These are phyloP conservation scores for Drosophila sproati DNA, from an alignment of 1,140 invertebrate species.

Conservation along the genomic window DNA sequence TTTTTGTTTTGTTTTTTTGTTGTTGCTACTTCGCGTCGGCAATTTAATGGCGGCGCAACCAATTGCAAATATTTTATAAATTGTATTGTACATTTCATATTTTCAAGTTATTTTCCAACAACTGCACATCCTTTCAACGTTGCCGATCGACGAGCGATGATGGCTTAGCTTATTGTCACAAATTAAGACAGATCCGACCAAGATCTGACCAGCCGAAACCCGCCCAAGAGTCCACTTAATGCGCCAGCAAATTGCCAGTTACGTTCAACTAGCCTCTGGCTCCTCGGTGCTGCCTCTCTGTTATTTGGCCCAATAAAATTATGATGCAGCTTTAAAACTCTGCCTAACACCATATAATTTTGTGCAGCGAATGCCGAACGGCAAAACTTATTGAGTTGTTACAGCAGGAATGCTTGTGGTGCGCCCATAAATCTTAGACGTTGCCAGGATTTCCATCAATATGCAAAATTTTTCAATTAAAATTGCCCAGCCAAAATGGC, in stretches of 20 bases:
- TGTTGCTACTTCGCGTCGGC: slow-evolving; percentile 37
- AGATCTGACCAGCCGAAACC: slow-evolving; percentile 14
- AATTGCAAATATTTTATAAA: slow-evolving; percentile 81
- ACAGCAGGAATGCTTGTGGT: slow-evolving; percentile 5
- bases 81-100: slow-evolving; percentile 76
- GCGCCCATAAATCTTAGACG: slow-evolving; percentile 60
- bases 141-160: slow-evolving; percentile 33
- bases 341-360: slow-evolving; percentile 75
- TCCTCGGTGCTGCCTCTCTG: slow-evolving; percentile 38
- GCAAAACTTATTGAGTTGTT: slow-evolving; percentile 42
- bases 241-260: slow-evolving; percentile 61
- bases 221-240: slow-evolving; percentile 18
- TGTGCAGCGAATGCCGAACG: slow-evolving; percentile 14
- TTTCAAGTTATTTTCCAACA: slow-evolving; percentile 54
- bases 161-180: slow-evolving; percentile 75
- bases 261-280: slow-evolving; percentile 24
- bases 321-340: slow-evolving; percentile 57
- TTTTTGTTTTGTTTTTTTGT: slow-evolving; percentile 20
- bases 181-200: slow-evolving; percentile 58
- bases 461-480: slow-evolving; percentile 83
- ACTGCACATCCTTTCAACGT: slow-evolving; percentile 64
- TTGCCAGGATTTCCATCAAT: slow-evolving; percentile 75
- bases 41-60: slow-evolving; percentile 78
- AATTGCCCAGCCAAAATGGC: slow-evolving; percentile 71
- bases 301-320: slow-evolving; percentile 78